Base-by-base conservation (phyloP, 2,113 vertebrate species). In the Plecturocebus donacophilus region DNA sequence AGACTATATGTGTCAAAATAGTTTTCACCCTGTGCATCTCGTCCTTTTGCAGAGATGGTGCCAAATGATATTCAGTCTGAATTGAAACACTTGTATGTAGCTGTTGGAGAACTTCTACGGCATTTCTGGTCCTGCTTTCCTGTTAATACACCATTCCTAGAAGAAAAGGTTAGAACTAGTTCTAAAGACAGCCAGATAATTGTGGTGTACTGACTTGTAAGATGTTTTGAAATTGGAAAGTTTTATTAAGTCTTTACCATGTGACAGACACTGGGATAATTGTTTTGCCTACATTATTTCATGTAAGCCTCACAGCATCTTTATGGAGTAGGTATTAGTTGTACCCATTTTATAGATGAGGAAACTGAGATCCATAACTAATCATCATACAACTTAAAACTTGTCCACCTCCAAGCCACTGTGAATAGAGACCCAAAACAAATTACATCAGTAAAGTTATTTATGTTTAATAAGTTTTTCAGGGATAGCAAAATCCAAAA, bases 91-190 rank as follows among this genome's bases (percentile, higher is more conserved):
- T 99, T 99, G 79, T 99, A 99, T 27, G 99, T 99, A 91, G 99
- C 99, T 97, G 99, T 98, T 87, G 99, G 99, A 76, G 99, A 99
- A 96, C 98, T 99, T 96, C 98, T 99, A 25, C 99, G 99, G 98
- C 99, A 99, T 97, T 99, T 99, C 98, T 99, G 99, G 99, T 99
- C 99, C 97, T 99, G 99, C 98, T 99, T 99, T 98, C 99, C 99
- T 82, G 99, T 99, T 89, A 99, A 99, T 96, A 99, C 99, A 0
- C 99, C 99, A 92, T 99, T 99, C 99, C 98, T 99, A 98, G 99
- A 99, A 98, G 99, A 99, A 96, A 99, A 99, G 99, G 99, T 99
- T 97, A 98, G 97, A 73, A 73, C 13, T 21, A 17, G 11, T 97
- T 84, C 58, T 58, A 81, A 32, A 58, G 61, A 84, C 12, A 91